Evolutionary conservation across 2,113 vertebrate genomes (phyloP), one percentile per base, ranked within the genome.

Genomic region (Rhipidura dahli): DNA sequence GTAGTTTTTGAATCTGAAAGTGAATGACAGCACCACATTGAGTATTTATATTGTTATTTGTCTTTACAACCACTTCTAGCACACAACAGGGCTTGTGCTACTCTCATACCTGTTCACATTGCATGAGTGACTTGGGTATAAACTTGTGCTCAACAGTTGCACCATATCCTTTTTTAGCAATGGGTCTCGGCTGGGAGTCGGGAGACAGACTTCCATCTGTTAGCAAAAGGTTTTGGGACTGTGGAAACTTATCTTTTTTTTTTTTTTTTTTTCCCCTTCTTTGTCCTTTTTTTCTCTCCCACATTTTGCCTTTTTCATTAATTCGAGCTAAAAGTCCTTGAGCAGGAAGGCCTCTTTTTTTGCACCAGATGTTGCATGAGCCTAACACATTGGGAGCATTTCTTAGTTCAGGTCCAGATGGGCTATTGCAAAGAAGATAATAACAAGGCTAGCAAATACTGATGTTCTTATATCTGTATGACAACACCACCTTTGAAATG

Each of bases 321-420:
- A 60, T 21, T 93, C 0, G 7, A 88, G 57, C 76, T 90, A 59
- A 88, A 92, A 96, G 60, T 94, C 91, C 77, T 95, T 87, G 76
- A 63, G 90, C 17, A 10, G 79, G 90, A 96, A 92, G 68, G 26
- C 15, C 39, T 84, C 49, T 89, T 83, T 39, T 39, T 81, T 80
- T 93, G 63, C 68, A 80, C 75, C 87, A 96, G 94, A 93, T 95
- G 83, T 96, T 97, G 83, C 83, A 92, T 71, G 88, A 93, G 76
- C 64, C 68, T 90, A 80, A 80, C 75, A 91, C 90, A 19, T 66
- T 81, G 92, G 88, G 82, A 96, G 15, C 31, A 49, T 92, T 81
- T 93, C 88, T 92, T 45, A 81, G 64, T 14, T 75, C 72, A 75
- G 84, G 80, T 89, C 93, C 89, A 92, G 84, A 95, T 94, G 92